phyloP scores from a whole-genome alignment of 1,140 invertebrate genomes.

The Drosophila mauritiana region DNA sequence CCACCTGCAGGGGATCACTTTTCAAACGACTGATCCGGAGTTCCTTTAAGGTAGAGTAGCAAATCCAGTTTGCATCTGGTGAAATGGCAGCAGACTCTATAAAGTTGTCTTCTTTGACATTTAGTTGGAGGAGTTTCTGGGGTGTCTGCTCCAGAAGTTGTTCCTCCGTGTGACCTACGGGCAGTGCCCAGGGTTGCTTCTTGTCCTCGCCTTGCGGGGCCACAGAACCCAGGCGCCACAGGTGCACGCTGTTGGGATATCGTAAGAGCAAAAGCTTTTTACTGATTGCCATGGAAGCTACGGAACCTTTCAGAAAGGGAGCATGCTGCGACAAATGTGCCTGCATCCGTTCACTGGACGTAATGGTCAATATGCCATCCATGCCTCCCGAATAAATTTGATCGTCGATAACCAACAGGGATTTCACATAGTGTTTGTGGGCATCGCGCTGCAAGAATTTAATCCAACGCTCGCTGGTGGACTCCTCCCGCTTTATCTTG shows the following conservation, averaged over 20 bases:
- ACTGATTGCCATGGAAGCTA: constrained; percentile 86
- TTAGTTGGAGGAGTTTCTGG: constrained; percentile 88
- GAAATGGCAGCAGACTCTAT: constrained; percentile 87
- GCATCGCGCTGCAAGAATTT: constrained; percentile 91
- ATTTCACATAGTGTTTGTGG: constrained; percentile 93
- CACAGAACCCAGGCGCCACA: constrained; percentile 87
- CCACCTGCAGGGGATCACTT: constrained; percentile 43
- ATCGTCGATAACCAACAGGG: constrained; percentile 87
- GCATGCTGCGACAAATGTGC: constrained; percentile 89
- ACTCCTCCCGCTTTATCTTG: constrained; percentile 87
- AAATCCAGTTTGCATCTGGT: constrained; percentile 88
- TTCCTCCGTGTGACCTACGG: constrained; percentile 20
- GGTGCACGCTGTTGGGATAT: constrained; percentile 88
- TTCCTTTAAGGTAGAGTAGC: constrained; percentile 89
- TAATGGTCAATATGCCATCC: constrained; percentile 90
- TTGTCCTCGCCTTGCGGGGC: constrained; percentile 10
- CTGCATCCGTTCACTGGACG: constrained; percentile 85
- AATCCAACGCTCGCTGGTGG: constrained; percentile 88
- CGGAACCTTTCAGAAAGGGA: constrained; percentile 88
- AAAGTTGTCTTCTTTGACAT: constrained; percentile 14
- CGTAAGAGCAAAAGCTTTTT: constrained; percentile 88
- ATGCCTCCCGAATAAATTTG: constrained; percentile 92
- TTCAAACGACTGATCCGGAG: constrained; percentile 87
- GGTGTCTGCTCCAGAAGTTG: constrained; percentile 85
- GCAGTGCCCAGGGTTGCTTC: background rate